These are phyloP conservation scores for Saguinus imperator DNA, from an alignment of 2,113 vertebrate species.

Conservation along the genomic window DNA sequence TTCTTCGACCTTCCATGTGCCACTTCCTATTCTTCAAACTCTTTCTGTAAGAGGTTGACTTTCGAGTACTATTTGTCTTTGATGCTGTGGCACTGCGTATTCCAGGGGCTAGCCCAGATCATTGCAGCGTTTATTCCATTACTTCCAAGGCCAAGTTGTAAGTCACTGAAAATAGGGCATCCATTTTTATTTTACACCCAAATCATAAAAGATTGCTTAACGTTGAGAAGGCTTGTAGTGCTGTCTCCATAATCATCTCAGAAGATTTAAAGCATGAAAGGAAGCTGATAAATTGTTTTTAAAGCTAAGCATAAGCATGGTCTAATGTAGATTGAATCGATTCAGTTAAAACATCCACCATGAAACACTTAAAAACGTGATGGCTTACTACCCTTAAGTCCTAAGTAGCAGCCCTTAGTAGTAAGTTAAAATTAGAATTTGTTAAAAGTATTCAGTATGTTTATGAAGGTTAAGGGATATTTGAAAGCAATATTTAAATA, in stretches of 20 bases:
- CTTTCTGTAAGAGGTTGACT: background rate
- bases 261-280: conserved; percentile 15
- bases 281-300: conserved; percentile 62
- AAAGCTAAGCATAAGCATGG: conserved; percentile 31
- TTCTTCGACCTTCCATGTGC: background rate
- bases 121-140: background rate
- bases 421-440: conserved; percentile 79
- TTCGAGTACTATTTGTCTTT: background rate
- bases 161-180: background rate
- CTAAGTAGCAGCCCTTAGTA: conserved; percentile 61
- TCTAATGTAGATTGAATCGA: conserved; percentile 67
- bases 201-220: conserved; percentile 53
- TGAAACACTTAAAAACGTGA: conserved; percentile 72
- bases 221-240: background rate
- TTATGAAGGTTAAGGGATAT: conserved; percentile 64
- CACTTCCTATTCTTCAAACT: background rate
- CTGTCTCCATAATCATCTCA: conserved; percentile 8
- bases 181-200: background rate
- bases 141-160: background rate
- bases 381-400: conserved; percentile 63
- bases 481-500: conserved; percentile 83
- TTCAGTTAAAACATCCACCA: conserved; percentile 69
- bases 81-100: fast-evolving
- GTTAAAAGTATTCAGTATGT: conserved; percentile 65
- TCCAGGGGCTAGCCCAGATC: background rate